Percentiles rank a stretch among this genome's conserved stretches.
Evolutionary conservation across 2,888 invertebrate species (phyloP).

Genomic region (Limenitis camilla): DNA sequence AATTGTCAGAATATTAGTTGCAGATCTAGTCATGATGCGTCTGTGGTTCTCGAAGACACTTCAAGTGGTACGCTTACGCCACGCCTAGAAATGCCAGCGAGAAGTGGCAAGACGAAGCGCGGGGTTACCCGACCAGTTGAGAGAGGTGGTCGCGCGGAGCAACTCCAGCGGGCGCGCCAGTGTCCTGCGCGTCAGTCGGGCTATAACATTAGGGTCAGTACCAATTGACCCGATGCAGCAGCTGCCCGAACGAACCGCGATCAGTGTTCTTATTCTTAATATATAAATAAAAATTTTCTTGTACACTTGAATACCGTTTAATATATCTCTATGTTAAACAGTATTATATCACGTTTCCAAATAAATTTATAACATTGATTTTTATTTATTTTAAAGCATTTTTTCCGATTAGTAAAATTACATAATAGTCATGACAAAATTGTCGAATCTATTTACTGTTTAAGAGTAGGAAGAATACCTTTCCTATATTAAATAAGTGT

Average conservation of each 20-base stretch:
- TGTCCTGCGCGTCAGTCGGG: slow-evolving; percentile 41
- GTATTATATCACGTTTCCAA: too few relatives aligned
- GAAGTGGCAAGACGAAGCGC: slow-evolving; percentile 33
- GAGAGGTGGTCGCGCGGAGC: slow-evolving; percentile 26
- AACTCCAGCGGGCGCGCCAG: slow-evolving; percentile 19
- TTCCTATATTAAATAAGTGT: too few relatives aligned
- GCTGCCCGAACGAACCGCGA: slow-evolving; percentile 49
- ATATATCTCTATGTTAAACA: background rate
- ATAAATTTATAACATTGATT: too few relatives aligned
- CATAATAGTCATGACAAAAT: too few relatives aligned
- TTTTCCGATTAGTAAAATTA: too few relatives aligned
- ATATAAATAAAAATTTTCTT: slow-evolving; percentile 12
- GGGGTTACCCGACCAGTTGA: slow-evolving; percentile 33
- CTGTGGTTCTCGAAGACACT: slow-evolving; percentile 30
- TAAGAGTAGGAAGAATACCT: too few relatives aligned
- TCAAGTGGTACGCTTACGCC: slow-evolving; percentile 31
- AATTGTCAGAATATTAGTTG: too few relatives aligned
- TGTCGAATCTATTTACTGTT: too few relatives aligned
- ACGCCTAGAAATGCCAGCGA: slow-evolving; percentile 35
- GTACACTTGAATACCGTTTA: background rate
- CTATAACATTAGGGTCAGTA: slow-evolving; percentile 58
- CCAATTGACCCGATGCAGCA: slow-evolving; percentile 67
- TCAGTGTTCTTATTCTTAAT: slow-evolving; percentile 45
- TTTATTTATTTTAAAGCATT: too few relatives aligned
- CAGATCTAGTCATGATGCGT: too few relatives aligned